Conservation (phyloP, 2,888 invertebrate genomes). For the Strigamia transsilvanica region DNA sequence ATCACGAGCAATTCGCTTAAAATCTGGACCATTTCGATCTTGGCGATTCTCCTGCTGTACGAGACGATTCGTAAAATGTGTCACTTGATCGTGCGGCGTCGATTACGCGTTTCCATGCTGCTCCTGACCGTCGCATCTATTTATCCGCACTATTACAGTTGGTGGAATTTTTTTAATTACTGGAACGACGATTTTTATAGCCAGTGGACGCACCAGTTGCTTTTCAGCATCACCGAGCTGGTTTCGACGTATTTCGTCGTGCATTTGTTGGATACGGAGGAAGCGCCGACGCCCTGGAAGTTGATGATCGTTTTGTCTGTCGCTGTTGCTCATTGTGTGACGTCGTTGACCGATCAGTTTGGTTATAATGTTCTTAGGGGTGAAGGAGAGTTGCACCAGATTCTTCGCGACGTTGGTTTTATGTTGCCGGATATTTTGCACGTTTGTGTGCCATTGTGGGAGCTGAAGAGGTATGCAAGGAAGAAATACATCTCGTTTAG, state of each 20-base stretch:
- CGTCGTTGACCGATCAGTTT: conserved; percentile 72
- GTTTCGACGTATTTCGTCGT: conserved; percentile 66
- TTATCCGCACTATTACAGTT: conserved; percentile 75
- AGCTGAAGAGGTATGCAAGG: neutral
- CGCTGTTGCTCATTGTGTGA: conserved; percentile 71
- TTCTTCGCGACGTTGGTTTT: no score
- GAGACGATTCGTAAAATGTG: conserved; percentile 71
- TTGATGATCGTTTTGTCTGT: conserved; percentile 63
- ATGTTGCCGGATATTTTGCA: no score
- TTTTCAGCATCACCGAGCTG: conserved; percentile 72
- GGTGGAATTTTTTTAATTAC: conserved; percentile 76
- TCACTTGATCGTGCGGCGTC: conserved; percentile 67
- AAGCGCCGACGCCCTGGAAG: no score
- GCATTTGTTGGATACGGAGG: no score
- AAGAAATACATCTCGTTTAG: neutral
- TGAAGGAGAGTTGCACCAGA: no score
- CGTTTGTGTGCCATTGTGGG: no score
- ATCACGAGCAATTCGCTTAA: conserved; percentile 73
- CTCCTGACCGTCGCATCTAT: conserved; percentile 70
- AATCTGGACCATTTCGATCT: conserved; percentile 73
- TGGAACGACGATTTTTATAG: conserved; percentile 77
- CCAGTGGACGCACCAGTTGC: conserved; percentile 75
- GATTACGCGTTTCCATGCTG: conserved; percentile 71
- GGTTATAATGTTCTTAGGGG: no score
- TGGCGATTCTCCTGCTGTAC: conserved; percentile 70